phyloP scores from a whole-genome alignment of 2,113 vertebrate species.

The Crotalus viridis region DNA sequence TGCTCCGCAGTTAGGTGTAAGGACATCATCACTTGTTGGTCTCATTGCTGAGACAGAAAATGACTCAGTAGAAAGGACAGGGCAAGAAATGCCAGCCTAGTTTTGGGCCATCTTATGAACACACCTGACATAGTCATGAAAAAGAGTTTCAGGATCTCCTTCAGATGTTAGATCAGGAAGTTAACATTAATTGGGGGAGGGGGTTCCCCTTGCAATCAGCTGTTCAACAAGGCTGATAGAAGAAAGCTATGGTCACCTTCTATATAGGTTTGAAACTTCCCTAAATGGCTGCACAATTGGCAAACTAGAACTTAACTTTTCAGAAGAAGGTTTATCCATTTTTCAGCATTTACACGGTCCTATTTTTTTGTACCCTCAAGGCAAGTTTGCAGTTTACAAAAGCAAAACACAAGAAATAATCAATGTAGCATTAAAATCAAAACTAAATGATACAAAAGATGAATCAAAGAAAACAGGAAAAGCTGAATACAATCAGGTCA shows the following conservation, averaged over 20 bases:
- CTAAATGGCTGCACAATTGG: background rate
- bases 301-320: background rate
- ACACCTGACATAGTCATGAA: background rate
- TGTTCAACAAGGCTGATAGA: background rate
- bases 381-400: background rate
- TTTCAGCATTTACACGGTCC: no score
- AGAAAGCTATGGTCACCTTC: background rate
- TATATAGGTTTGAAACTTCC: background rate
- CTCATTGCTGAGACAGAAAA: background rate
- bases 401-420: background rate
- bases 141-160: background rate
- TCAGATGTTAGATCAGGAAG: background rate
- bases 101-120: background rate
- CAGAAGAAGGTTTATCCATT: background rate
- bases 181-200: background rate
- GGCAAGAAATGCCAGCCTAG: background rate
- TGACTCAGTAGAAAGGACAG: background rate
- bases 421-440: background rate
- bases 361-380: background rate
- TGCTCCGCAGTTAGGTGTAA: background rate
- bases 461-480: background rate
- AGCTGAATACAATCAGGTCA: background rate
- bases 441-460: background rate
- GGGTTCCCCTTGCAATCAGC: background rate
- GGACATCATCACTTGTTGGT: background rate